Evolutionary conservation across 2,113 vertebrate species (phyloP).

Genomic region (Galbula dea): DNA sequence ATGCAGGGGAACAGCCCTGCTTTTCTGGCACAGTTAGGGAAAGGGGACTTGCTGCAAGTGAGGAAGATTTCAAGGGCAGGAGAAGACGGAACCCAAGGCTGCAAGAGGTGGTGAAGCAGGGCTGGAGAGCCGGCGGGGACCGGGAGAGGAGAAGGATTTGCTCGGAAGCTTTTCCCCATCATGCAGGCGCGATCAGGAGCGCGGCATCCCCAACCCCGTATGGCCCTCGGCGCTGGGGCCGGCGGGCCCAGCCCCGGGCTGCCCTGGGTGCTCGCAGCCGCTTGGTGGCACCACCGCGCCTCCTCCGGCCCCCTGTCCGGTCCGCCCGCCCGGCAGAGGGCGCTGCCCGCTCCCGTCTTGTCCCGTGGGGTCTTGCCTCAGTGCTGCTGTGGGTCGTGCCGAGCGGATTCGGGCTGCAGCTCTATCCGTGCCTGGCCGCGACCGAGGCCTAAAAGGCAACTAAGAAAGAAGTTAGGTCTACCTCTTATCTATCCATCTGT

Average conservation of each 20-base stretch:
- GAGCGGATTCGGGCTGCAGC: not conserved
- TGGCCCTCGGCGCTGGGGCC: not conserved
- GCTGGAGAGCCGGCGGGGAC: not conserved
- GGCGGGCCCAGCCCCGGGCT: not conserved
- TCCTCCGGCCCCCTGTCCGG: not conserved
- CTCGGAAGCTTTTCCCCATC: not conserved
- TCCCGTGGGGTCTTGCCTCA: not conserved
- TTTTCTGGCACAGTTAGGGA: not conserved
- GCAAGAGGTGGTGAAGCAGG: not conserved
- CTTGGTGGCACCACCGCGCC: not conserved
- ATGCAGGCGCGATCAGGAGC: not conserved
- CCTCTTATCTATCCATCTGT: accelerated
- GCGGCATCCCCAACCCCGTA: not conserved
- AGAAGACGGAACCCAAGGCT: not conserved
- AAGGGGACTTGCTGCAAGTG: not conserved
- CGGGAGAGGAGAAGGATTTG: not conserved
- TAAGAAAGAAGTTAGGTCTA: accelerated
- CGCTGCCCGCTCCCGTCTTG: not conserved
- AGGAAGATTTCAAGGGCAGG: too few relatives aligned
- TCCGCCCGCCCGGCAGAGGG: not conserved
- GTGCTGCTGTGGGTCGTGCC: too few relatives aligned
- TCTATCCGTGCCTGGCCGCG: not conserved
- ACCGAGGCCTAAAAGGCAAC: accelerated
- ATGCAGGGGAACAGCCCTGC: not conserved
- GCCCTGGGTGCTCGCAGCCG: not conserved